Evolutionary conservation across 2,113 vertebrate genomes (phyloP).

Genomic region (Ahaetulla prasina): DNA sequence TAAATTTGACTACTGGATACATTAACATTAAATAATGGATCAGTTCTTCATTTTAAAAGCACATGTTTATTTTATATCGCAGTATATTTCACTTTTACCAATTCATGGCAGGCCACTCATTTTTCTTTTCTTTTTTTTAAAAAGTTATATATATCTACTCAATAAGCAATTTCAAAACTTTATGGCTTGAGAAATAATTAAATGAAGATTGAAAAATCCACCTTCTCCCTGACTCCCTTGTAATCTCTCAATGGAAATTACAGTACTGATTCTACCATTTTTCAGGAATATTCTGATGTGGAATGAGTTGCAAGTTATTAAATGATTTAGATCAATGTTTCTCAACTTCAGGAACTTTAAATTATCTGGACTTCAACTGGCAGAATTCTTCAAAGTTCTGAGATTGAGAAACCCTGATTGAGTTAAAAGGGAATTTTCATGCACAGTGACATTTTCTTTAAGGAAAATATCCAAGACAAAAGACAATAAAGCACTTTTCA

Average conservation of each 20-base stretch:
- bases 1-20: not conserved
- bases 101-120: not conserved
- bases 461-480: not conserved
- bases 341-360: not conserved
- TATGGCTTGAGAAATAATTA: not conserved
- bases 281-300: not conserved
- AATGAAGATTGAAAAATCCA: not conserved
- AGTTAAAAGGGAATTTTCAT: not conserved
- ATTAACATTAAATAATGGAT: not conserved
- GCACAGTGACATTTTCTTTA: not conserved
- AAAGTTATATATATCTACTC: not conserved
- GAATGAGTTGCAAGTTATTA: not conserved
- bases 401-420: not conserved
- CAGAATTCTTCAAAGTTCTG: not conserved
- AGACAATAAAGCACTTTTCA: not conserved
- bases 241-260: not conserved
- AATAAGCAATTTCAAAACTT: not conserved
- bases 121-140: not conserved
- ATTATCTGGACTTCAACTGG: not conserved
- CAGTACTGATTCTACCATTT: not conserved
- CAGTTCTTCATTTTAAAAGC: not conserved
- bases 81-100: not conserved
- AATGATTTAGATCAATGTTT: not conserved
- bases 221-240: not conserved
- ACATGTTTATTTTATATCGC: not conserved